phyloP scores from a whole-genome alignment of 2,888 invertebrate species.

The Pocota personata region DNA sequence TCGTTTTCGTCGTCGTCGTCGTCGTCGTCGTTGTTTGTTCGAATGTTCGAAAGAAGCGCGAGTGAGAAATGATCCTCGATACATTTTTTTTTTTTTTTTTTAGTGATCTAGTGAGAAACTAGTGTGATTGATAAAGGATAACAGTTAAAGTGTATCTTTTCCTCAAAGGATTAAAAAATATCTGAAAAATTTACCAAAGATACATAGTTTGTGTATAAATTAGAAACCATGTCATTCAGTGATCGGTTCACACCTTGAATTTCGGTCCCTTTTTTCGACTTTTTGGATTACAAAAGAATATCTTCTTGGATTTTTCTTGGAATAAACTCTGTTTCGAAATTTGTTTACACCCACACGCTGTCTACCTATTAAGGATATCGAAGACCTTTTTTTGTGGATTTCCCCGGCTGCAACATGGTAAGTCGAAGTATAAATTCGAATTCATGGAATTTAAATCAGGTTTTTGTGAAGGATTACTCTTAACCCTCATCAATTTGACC shows the following conservation, averaged over 20 bases:
- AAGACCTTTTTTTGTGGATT: conserved; percentile 56
- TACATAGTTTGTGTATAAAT: neutral
- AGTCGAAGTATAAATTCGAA: conserved; percentile 18
- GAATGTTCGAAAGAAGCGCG: neutral
- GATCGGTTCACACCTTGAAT: conserved; percentile 43
- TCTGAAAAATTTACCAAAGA: neutral
- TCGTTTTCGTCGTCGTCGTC: neutral
- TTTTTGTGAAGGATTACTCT: conserved; percentile 1
- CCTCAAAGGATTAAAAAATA: neutral
- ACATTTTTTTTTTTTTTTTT: too few species aligned
- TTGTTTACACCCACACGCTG: conserved; percentile 15
- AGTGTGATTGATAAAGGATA: neutral
- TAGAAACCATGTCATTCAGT: conserved; percentile 38
- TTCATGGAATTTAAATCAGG: neutral
- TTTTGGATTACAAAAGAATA: conserved; percentile 28
- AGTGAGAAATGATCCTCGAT: conserved; percentile 3
- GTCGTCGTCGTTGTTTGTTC: neutral
- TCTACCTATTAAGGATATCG: conserved; percentile 55
- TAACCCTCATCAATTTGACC: conserved; percentile 43
- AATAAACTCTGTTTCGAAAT: conserved; percentile 30
- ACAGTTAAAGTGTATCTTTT: neutral
- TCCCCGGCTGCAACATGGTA: conserved; percentile 61
- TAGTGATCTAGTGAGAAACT: neutral
- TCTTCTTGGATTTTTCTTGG: conserved; percentile 32
- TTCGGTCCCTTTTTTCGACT: neutral